Conservation (phyloP, 2,113 vertebrate genomes). For the Pelecanus crispus region DNA sequence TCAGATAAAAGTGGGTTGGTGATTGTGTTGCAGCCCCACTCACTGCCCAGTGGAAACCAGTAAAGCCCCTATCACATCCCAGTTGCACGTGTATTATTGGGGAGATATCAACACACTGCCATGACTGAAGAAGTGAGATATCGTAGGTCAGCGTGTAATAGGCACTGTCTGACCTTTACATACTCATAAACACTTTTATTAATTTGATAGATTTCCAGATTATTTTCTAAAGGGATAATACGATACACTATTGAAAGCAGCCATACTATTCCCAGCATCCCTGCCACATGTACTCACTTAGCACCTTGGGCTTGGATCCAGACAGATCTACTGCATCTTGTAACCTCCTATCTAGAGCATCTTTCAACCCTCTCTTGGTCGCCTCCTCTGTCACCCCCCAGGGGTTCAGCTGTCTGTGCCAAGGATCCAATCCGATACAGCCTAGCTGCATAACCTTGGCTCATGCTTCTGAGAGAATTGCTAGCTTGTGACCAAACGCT, state of each 20-base stretch:
- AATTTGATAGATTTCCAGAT: neutral
- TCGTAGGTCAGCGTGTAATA: neutral
- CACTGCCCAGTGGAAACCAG: neutral
- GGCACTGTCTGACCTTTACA: neutral
- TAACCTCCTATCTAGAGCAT: neutral
- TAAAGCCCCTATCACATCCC: neutral
- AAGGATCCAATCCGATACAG: neutral
- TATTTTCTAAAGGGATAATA: neutral
- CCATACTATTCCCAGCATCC: neutral
- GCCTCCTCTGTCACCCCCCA: neutral
- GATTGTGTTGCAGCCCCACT: neutral
- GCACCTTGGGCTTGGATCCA: neutral
- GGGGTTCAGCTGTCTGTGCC: neutral
- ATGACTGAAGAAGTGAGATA: neutral
- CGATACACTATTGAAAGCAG: neutral
- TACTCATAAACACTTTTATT: neutral
- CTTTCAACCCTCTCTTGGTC: neutral
- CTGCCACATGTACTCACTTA: neutral
- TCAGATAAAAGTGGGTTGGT: neutral
- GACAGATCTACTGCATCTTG: neutral
- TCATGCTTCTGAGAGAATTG: neutral
- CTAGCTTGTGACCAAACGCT: neutral
- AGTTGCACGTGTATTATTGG: neutral
- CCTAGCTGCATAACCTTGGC: neutral
- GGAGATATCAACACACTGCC: neutral